phyloP scores from a whole-genome alignment of 2,888 invertebrate genomes.

The Spisula subtruncata region DNA sequence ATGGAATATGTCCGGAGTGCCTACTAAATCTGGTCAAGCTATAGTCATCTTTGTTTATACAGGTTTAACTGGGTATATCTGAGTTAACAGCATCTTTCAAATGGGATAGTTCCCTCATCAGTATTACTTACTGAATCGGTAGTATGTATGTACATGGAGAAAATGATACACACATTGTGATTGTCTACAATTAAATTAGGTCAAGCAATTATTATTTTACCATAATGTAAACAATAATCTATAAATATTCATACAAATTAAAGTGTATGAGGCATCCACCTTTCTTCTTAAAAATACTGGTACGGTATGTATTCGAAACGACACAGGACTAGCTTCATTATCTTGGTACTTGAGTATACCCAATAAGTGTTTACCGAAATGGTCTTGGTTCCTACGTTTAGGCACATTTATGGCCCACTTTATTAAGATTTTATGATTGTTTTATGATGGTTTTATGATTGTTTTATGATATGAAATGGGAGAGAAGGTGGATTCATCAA shows the following conservation, averaged over 20 bases:
- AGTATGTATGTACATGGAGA: too few relatives aligned
- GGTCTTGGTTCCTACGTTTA: neutral
- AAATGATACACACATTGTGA: too few relatives aligned
- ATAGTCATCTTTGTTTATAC: too few relatives aligned
- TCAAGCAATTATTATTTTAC: neutral
- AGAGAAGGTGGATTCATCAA: conserved; percentile 20
- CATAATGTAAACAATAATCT: neutral
- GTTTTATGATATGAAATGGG: conserved; percentile 17
- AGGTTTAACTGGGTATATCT: too few relatives aligned
- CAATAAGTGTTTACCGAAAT: neutral
- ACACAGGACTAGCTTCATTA: neutral
- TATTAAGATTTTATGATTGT: neutral
- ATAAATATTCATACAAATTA: neutral
- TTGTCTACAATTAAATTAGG: neutral
- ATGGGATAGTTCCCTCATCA: too few relatives aligned
- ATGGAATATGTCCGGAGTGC: too few relatives aligned
- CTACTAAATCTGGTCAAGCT: too few relatives aligned
- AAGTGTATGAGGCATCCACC: neutral
- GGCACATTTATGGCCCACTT: neutral
- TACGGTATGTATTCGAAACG: neutral
- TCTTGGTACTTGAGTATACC: conserved; percentile 10
- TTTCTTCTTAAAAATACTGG: neutral
- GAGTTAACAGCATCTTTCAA: too few relatives aligned
- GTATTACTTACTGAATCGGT: too few relatives aligned
- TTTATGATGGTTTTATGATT: neutral